Evolutionary conservation across 2,888 invertebrate genomes (phyloP).

Genomic region (Deilephila elpenor): DNA sequence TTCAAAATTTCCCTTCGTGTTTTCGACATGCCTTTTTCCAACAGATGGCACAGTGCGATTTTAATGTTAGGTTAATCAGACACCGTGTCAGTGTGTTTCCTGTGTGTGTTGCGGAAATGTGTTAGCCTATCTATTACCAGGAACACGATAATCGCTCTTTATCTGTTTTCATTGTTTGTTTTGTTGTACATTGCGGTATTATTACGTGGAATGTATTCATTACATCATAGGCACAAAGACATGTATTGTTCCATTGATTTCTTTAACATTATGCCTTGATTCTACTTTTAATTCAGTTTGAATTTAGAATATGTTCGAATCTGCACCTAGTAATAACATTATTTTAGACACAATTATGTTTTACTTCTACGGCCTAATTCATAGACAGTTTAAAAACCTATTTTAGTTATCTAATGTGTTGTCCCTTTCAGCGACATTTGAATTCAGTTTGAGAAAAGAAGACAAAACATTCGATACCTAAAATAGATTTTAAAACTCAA

Average conservation of each 20-base stretch:
- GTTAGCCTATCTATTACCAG: slow-evolving; percentile 21
- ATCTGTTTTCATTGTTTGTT: slow-evolving; percentile 21
- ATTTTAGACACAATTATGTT: too few relatives aligned
- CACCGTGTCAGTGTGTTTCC: slow-evolving; percentile 23
- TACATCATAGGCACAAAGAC: slow-evolving; percentile 19
- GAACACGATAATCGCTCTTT: slow-evolving; percentile 23
- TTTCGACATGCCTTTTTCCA: slow-evolving; percentile 19
- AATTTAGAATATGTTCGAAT: not conserved
- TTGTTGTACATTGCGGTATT: slow-evolving; percentile 23
- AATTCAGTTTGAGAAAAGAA: too few relatives aligned
- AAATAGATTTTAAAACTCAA: too few relatives aligned
- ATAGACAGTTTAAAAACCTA: too few relatives aligned
- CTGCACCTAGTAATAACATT: too few relatives aligned
- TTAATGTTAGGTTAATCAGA: slow-evolving; percentile 23
- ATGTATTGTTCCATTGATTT: slow-evolving; percentile 23
- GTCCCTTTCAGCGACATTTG: too few relatives aligned
- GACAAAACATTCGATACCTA: too few relatives aligned
- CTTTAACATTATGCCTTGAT: not conserved
- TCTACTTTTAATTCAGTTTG: not conserved
- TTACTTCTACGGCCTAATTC: too few relatives aligned
- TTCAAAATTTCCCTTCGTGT: slow-evolving; percentile 26
- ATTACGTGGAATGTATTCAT: slow-evolving; percentile 14
- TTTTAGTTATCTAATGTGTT: too few relatives aligned
- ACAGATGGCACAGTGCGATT: slow-evolving; percentile 16
- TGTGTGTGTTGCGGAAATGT: slow-evolving; percentile 20